These are phyloP conservation scores for Papilio elwesi DNA, from an alignment of 2,888 invertebrate genomes.

Conservation along the genomic window DNA sequence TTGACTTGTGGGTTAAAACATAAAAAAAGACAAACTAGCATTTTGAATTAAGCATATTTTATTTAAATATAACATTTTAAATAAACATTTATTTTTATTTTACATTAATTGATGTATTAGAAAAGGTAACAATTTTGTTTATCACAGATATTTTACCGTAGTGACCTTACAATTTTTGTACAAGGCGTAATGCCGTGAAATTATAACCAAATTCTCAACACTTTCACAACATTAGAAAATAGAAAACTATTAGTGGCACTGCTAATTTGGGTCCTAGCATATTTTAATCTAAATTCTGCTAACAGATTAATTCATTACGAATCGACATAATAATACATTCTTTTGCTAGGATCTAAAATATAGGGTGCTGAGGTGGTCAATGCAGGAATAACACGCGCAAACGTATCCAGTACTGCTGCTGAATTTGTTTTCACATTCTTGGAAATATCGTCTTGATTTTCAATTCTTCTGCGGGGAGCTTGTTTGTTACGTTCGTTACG, in stretches of 20 bases:
- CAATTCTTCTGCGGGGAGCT: conserved; percentile 42
- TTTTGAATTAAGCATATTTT: conserved; percentile 31
- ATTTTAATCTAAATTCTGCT: conserved; percentile 44
- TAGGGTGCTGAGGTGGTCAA: conserved; percentile 70
- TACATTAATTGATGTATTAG: conserved; percentile 24
- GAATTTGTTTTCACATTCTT: conserved; percentile 58
- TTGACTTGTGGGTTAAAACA: background rate
- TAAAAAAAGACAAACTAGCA: conserved; percentile 39
- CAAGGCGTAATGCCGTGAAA: conserved; percentile 15
- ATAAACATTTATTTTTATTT: conserved; percentile 19
- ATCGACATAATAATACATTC: conserved; percentile 81
- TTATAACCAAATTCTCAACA: conserved; percentile 24
- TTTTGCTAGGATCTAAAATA: conserved; percentile 79
- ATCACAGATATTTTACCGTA: conserved; percentile 67
- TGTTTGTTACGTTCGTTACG: conserved; percentile 46
- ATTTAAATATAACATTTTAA: conserved; percentile 21
- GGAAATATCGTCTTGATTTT: conserved; percentile 45
- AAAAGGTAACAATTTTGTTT: conserved; percentile 46
- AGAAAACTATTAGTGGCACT: conserved; percentile 60
- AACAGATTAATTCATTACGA: conserved; percentile 46
- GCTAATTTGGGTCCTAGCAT: conserved; percentile 15
- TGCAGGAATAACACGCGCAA: conserved; percentile 70
- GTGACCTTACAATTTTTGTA: conserved; percentile 31
- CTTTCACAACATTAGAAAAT: conserved; percentile 21
- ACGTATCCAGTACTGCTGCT: conserved; percentile 68